These are phyloP conservation scores for Rhinopomastus cyanomelas DNA, from an alignment of 2,113 vertebrate genomes.

Conservation along the genomic window DNA sequence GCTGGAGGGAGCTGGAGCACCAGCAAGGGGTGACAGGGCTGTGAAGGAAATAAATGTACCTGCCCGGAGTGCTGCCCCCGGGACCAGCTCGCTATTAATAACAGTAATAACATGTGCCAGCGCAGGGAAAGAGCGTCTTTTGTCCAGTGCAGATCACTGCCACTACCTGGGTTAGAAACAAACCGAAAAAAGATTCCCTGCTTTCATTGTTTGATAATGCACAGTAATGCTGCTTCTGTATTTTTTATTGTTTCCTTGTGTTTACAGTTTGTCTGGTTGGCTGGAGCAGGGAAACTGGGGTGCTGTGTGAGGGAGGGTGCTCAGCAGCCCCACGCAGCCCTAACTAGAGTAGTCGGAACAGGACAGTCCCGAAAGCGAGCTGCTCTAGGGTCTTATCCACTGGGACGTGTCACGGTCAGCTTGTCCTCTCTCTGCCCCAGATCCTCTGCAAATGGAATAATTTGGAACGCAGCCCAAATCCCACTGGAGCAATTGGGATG, in stretches of 20 bases:
- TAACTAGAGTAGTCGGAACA: background rate
- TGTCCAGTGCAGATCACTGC: constrained; percentile 36
- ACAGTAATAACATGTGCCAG: constrained; percentile 53
- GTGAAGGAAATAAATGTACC: constrained; percentile 57
- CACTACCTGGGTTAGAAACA: background rate
- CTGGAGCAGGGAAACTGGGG: background rate
- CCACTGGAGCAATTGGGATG: constrained; percentile 17
- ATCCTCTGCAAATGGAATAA: background rate
- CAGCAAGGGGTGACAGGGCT: background rate
- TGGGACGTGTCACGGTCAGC: background rate
- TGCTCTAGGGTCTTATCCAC: background rate
- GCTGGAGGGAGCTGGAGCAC: background rate
- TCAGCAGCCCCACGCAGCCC: background rate
- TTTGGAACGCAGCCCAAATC: constrained; percentile 18
- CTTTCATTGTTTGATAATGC: constrained; percentile 36
- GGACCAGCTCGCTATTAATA: constrained; percentile 63
- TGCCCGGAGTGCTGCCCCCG: background rate
- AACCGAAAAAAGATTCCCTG: background rate
- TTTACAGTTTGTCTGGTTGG: background rate
- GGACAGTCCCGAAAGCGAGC: background rate
- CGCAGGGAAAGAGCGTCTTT: constrained; percentile 14
- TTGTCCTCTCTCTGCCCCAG: constrained; percentile 11
- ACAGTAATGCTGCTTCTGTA: background rate
- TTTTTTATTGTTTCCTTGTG: background rate
- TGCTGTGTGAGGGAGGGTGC: background rate